A percentile compares a stretch with the other conserved stretches of the same genome.
Conservation (phyloP, 2,797 vertebrate species). For the Knipowitschia caucasica region DNA sequence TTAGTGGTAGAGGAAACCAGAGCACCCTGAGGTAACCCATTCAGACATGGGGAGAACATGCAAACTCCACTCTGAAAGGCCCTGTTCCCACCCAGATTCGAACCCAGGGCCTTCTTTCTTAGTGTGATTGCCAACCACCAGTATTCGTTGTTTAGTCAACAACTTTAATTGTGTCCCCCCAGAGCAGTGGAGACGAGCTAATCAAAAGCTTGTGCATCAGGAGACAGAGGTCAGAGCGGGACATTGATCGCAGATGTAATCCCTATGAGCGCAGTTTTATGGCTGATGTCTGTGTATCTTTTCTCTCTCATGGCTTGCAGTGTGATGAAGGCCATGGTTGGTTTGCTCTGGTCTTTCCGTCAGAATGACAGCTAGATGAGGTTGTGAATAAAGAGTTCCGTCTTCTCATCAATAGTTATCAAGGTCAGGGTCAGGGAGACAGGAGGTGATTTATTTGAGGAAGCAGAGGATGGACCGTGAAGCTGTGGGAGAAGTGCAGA, state of each 20-base stretch:
- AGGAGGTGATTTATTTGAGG: constrained; percentile 46
- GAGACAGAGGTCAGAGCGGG: constrained; percentile 25
- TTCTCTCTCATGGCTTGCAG: constrained; percentile 5
- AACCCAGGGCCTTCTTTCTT: too few species aligned
- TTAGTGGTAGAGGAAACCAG: too few species aligned
- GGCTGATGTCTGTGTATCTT: not conserved
- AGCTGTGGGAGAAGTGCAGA: constrained; percentile 13
- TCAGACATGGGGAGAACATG: too few species aligned
- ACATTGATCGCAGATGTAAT: constrained; percentile 8
- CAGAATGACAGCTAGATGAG: constrained; percentile 46
- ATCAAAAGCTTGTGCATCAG: constrained; percentile 10
- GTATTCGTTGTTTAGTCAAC: not conserved
- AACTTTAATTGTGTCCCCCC: not conserved
- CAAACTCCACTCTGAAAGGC: too few species aligned
- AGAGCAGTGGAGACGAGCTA: constrained; percentile 11
- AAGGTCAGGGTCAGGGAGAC: constrained; percentile 53
- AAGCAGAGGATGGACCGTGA: constrained; percentile 35
- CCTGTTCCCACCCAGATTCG: too few species aligned
- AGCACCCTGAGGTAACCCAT: too few species aligned
- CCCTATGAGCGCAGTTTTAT: not conserved
- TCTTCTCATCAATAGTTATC: constrained; percentile 60
- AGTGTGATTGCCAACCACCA: too few species aligned
- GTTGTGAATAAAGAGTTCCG: constrained; percentile 46
- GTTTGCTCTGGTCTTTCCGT: constrained; percentile 39
- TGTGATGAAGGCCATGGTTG: constrained; percentile 15